phyloP scores from a whole-genome alignment of 2,113 vertebrate genomes.

The Microcebus murinus region DNA sequence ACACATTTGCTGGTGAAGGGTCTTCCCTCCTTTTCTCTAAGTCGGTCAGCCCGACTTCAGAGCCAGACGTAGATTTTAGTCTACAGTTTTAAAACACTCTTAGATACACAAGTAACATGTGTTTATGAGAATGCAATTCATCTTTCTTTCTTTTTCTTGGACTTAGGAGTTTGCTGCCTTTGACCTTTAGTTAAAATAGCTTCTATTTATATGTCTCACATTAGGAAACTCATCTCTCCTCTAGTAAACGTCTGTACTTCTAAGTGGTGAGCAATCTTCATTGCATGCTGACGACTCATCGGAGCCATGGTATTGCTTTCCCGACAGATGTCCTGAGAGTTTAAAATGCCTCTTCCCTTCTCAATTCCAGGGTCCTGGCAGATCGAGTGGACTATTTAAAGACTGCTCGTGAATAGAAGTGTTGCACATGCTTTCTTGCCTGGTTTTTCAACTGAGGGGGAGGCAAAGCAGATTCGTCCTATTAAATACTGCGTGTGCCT shows the following conservation, averaged over 20 bases:
- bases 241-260: background rate
- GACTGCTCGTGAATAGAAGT: background rate
- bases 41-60: background rate
- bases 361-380: background rate
- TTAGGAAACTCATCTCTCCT: background rate
- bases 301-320: background rate
- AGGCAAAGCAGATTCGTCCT: background rate
- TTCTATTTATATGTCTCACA: background rate
- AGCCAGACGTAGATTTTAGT: background rate
- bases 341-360: background rate
- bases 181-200: background rate
- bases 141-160: background rate
- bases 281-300: background rate
- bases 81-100: background rate
- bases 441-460: background rate
- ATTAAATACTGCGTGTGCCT: background rate
- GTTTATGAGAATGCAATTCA: background rate
- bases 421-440: background rate
- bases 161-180: background rate
- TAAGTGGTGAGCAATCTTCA: background rate
- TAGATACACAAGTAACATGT: background rate
- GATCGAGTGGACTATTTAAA: constrained; percentile 9
- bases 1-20: background rate
- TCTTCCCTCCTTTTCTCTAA: background rate
- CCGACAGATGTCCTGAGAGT: background rate